These are phyloP conservation scores for Enteromius paludinosus DNA, from an alignment of 2,797 vertebrate genomes.

Conservation along the genomic window DNA sequence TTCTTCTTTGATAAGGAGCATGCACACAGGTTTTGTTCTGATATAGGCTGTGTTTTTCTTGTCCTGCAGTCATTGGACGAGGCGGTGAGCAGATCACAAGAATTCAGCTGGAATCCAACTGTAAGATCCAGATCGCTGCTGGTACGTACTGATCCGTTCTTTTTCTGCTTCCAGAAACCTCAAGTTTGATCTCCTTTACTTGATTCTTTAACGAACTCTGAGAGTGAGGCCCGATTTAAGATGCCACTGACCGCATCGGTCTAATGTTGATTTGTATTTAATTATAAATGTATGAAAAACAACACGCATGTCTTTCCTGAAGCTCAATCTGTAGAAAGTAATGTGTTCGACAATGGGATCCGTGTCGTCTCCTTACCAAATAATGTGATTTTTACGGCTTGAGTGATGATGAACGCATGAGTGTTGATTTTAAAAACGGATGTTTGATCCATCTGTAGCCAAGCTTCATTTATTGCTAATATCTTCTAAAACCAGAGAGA, in stretches of 20 bases:
- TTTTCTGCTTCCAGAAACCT: background rate
- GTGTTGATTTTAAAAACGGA: background rate
- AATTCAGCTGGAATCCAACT: conserved; percentile 97
- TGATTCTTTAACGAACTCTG: background rate
- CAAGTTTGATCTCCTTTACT: background rate
- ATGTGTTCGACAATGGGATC: background rate
- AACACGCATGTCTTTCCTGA: background rate
- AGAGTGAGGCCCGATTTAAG: background rate
- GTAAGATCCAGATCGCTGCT: conserved; percentile 98
- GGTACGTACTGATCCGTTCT: conserved; percentile 74
- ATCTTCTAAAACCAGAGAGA: background rate
- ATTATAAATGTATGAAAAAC: background rate
- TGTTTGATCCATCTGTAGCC: background rate
- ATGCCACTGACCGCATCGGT: background rate
- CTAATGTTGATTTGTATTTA: background rate
- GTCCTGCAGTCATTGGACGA: conserved; percentile 91
- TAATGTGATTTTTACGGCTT: background rate
- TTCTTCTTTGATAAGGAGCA: background rate
- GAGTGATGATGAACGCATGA: background rate
- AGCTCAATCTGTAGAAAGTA: background rate
- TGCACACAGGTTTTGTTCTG: no score
- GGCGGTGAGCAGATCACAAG: conserved; percentile 98
- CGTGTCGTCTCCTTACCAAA: background rate
- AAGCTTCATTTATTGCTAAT: background rate
- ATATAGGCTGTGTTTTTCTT: conserved; percentile 47